Percentiles rank a stretch among this genome's conserved stretches.
Evolutionary conservation across 2,888 invertebrate genomes (phyloP).

Genomic region (Melinaea marsaeus): DNA sequence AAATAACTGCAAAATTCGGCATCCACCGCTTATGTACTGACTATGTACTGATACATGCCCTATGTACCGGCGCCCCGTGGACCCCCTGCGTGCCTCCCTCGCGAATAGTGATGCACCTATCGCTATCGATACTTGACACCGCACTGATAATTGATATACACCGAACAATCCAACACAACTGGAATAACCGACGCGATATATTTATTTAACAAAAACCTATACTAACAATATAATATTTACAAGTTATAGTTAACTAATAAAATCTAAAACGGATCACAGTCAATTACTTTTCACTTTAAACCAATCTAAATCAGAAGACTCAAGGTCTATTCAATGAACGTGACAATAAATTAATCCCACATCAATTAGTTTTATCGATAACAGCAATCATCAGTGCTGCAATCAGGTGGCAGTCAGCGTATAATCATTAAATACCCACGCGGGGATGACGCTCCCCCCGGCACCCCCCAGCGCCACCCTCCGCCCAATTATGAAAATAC

Average conservation of each 20-base stretch:
- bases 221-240: too few relatives aligned
- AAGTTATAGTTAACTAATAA: too few relatives aligned
- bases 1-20: slow-evolving; percentile 77
- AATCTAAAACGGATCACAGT: too few relatives aligned
- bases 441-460: slow-evolving; percentile 72
- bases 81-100: slow-evolving; percentile 60
- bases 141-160: slow-evolving; percentile 1
- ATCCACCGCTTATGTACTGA: slow-evolving; percentile 65
- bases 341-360: slow-evolving; percentile 25
- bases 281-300: too few relatives aligned
- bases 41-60: slow-evolving; percentile 70
- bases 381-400: slow-evolving; percentile 60
- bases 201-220: too few relatives aligned
- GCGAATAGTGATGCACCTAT: slow-evolving; percentile 56
- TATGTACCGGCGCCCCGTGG: slow-evolving; percentile 58
- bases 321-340: slow-evolving; percentile 1
- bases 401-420: slow-evolving; percentile 77
- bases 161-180: background rate
- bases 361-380: slow-evolving; percentile 53
- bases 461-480: slow-evolving; percentile 61
- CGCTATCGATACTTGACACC: slow-evolving; percentile 57
- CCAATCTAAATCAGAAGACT: background rate
- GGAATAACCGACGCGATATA: background rate
- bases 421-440: slow-evolving; percentile 78
- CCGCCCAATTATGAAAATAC: slow-evolving; percentile 77